Percentiles rank a stretch among this genome's conserved stretches.
Evolutionary conservation across 2,888 invertebrate genomes (phyloP).

Genomic region (Zaprionus obscuricornis): DNA sequence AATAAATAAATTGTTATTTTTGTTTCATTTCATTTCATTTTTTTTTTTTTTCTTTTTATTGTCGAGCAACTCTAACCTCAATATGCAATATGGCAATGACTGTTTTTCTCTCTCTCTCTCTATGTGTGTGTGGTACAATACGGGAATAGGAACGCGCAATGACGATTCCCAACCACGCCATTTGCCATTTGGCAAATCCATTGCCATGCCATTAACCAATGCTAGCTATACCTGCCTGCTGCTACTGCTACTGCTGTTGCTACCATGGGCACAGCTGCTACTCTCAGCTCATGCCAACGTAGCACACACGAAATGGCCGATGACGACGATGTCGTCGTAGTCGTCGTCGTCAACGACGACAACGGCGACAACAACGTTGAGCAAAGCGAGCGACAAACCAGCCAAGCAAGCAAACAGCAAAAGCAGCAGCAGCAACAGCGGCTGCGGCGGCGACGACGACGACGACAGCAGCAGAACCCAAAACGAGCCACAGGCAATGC

Average conservation of each 20-base stretch:
- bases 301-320: slow-evolving; percentile 51
- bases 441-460: not conserved
- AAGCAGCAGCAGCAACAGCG: slow-evolving; percentile 12
- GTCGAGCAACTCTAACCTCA: slow-evolving; percentile 51
- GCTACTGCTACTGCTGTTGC: too few relatives aligned
- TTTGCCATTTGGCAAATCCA: too few relatives aligned
- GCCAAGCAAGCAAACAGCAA: slow-evolving; percentile 47
- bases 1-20: not conserved
- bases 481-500: not conserved
- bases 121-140: not conserved
- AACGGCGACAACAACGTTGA: slow-evolving; percentile 5
- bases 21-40: too few relatives aligned
- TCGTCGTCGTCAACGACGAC: slow-evolving; percentile 18
- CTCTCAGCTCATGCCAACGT: slow-evolving; percentile 47
- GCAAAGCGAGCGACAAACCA: slow-evolving; percentile 49
- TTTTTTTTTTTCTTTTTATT: too few relatives aligned
- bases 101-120: too few relatives aligned
- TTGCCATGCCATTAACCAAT: too few relatives aligned
- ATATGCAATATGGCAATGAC: slow-evolving; percentile 8
- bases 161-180: slow-evolving; percentile 46
- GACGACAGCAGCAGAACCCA: slow-evolving; percentile 3
- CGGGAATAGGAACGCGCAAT: slow-evolving; percentile 27
- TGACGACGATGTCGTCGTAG: slow-evolving; percentile 39
- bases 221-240: too few relatives aligned
- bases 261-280: slow-evolving; percentile 30